Evolutionary conservation across 2,888 invertebrate genomes (phyloP).

Genomic region (Himalopsyche kuldschensis): DNA sequence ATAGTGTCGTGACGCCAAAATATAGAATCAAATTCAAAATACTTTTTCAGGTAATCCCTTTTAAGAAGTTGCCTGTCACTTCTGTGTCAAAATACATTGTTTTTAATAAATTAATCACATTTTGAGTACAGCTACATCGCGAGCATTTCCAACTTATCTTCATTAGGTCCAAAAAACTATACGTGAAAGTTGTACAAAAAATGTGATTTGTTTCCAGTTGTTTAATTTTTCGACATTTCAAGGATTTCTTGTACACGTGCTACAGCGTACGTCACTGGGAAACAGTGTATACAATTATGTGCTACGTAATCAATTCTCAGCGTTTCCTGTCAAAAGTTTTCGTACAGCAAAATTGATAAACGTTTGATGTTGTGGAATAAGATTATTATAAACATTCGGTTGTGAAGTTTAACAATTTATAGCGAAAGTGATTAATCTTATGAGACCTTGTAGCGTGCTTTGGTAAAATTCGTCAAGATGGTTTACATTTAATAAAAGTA

Average conservation of each 20-base stretch:
- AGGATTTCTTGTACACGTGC: neutral
- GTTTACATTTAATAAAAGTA: neutral
- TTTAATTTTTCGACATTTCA: neutral
- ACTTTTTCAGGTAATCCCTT: too few species aligned
- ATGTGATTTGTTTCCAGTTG: too few species aligned
- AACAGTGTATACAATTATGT: neutral
- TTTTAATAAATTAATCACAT: too few species aligned
- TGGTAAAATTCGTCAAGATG: neutral
- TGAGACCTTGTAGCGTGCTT: neutral
- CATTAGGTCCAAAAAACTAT: too few species aligned
- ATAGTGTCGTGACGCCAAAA: too few species aligned
- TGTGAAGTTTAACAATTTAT: neutral
- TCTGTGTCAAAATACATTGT: too few species aligned
- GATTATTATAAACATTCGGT: neutral
- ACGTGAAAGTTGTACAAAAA: too few species aligned
- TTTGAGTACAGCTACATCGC: too few species aligned
- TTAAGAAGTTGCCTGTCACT: too few species aligned
- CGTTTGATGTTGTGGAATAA: neutral
- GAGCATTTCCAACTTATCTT: too few species aligned
- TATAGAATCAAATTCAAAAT: too few species aligned
- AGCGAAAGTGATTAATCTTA: neutral
- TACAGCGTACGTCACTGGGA: neutral
- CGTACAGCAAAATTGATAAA: neutral
- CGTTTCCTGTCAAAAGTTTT: constrained; percentile 7
- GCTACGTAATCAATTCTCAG: constrained; percentile 4